Evolutionary conservation across 2,113 vertebrate species (phyloP), one percentile per base, ranked within the genome.

Genomic region (Rutilus rutilus): DNA sequence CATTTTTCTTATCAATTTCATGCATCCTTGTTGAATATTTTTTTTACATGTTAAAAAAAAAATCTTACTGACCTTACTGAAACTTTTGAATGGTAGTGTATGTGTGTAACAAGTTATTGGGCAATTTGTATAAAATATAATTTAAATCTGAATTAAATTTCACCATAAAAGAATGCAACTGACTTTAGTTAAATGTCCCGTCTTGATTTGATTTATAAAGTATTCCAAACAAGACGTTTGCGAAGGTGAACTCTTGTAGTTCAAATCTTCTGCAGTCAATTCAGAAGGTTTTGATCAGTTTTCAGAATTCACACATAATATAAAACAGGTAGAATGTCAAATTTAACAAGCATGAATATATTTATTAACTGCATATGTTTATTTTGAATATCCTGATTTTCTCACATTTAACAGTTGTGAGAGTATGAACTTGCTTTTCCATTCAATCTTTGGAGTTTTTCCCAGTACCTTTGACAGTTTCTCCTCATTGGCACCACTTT

Each of bases 401-500:
- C 19, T 57, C 33, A 36, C 11, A 62, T 23, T 17, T 52, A 78
- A 36, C 57, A 50, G 30, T 19, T 71, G 36, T 71, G 67, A 54
- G 42, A 83, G 33, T 17, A 21, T 47, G 5, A 39, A 6, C 14
- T 36, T 0, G 78, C 12, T 15, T 54, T 30, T 59, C 54, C 33
- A 39, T 23, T 71, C 33, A 7, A 36, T 39, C 30, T 69, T 21
- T 11, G 9, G 33, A 69, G 19, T 77, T 54, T 54, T 17, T 47
- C 42, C 42, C 12, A 75, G 12, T 77, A 98, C 97, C 97, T 96
- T 97, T 0, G 96, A 92, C 54, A 97, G 94, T 87, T 96, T 97
- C 90, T 97, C 96, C 85, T 98, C 97, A 0, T 89, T 39, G 69
- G 92, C 88, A 30, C 95, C 95, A 6, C 94, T 94, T 93, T 95